phyloP scores from a whole-genome alignment of 2,797 vertebrate species.

The Otolemur crassicaudatus region DNA sequence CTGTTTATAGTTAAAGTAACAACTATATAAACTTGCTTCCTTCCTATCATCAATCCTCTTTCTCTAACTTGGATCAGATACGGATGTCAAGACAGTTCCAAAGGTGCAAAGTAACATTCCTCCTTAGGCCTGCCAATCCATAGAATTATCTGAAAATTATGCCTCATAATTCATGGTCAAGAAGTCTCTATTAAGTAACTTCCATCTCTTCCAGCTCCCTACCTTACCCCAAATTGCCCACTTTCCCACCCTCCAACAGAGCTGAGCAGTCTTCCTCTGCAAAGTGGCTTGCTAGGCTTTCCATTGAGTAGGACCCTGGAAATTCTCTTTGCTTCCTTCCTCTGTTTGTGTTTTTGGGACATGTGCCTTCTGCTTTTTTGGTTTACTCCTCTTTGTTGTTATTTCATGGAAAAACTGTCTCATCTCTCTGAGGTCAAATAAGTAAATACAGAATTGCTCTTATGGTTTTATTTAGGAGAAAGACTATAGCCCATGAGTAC shows the following conservation, averaged over 20 bases:
- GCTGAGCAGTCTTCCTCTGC: background rate
- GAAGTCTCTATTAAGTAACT: background rate
- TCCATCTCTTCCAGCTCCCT: background rate
- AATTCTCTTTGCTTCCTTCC: background rate
- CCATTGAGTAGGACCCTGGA: background rate
- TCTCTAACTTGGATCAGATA: background rate
- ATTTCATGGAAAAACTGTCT: constrained; percentile 39
- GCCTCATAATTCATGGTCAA: background rate
- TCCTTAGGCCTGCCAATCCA: background rate
- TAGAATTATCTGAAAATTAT: background rate
- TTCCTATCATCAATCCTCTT: background rate
- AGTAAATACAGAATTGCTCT: constrained; percentile 11
- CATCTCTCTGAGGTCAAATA: constrained; percentile 26
- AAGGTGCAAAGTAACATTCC: background rate
- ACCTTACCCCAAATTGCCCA: background rate
- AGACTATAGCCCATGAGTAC: background rate
- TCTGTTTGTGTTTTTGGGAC: background rate
- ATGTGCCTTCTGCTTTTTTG: background rate
- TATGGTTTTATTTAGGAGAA: constrained; percentile 39
- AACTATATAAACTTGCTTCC: background rate
- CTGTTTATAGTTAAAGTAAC: background rate
- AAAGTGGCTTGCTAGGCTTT: rapidly evolving
- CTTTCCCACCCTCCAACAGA: background rate
- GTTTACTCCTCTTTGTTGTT: background rate
- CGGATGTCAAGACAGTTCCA: background rate